phyloP scores from a whole-genome alignment of 2,113 vertebrate genomes.

The Anser brachyrhynchus region DNA sequence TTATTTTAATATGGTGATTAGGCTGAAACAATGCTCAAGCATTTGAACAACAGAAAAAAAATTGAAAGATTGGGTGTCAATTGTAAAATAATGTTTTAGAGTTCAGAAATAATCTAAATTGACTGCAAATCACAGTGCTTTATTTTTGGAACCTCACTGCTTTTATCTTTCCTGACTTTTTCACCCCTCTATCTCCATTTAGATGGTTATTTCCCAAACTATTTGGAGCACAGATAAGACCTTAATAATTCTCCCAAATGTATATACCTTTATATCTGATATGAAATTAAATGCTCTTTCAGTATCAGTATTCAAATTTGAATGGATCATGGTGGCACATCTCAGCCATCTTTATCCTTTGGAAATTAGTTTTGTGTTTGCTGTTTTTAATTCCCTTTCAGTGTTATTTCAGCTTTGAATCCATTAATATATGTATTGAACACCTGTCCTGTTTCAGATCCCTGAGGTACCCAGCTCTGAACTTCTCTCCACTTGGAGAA shows the following conservation, averaged over 20 bases:
- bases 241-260: background rate
- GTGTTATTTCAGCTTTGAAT: constrained; percentile 12
- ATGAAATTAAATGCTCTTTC: background rate
- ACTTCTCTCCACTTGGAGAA: constrained; percentile 34
- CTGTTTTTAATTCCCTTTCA: constrained; percentile 11
- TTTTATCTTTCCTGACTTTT: background rate
- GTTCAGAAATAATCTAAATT: constrained; percentile 41
- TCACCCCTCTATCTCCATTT: background rate
- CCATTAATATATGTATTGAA: constrained; percentile 63
- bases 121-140: background rate
- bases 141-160: background rate
- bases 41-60: background rate
- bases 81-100: constrained; percentile 25
- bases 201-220: background rate
- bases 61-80: background rate
- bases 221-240: background rate
- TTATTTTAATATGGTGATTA: constrained; percentile 4
- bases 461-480: constrained; percentile 39
- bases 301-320: background rate
- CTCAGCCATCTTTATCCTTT: background rate
- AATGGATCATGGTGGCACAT: background rate
- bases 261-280: background rate
- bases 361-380: background rate
- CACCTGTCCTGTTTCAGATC: constrained; percentile 39
- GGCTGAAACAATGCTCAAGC: background rate